Conservation (phyloP, 2,888 invertebrate genomes). For the Lasioglossum calceatum region DNA sequence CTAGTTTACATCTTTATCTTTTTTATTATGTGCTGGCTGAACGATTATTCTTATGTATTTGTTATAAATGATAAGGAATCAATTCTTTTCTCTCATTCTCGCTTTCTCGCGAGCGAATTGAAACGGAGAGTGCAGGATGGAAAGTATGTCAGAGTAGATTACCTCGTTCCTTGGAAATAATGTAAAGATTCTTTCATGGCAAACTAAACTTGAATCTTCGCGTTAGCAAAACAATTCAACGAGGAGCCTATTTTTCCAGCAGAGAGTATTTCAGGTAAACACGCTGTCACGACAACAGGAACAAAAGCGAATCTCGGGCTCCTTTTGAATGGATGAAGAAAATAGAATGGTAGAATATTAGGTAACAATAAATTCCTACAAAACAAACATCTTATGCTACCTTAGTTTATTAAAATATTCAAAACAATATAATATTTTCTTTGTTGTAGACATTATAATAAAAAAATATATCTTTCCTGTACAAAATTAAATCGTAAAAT, state of each 20-base stretch:
- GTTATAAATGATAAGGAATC: slow-evolving; percentile 17
- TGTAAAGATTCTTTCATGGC: slow-evolving; percentile 75
- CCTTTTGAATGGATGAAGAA: not conserved
- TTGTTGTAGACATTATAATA: not conserved
- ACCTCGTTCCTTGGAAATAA: slow-evolving; percentile 73
- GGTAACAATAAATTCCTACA: not conserved
- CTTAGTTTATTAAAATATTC: slow-evolving; percentile 9
- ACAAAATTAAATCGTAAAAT: not conserved
- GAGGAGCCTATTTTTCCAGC: slow-evolving; percentile 15
- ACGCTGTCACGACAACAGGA: slow-evolving; percentile 71
- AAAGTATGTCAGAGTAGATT: slow-evolving; percentile 65
- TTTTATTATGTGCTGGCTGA: not conserved
- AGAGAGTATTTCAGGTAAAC: slow-evolving; percentile 57
- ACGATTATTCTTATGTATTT: slow-evolving; percentile 11
- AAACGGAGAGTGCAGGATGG: slow-evolving; percentile 17
- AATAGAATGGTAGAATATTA: not conserved
- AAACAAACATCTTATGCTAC: not conserved
- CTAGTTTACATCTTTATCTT: not conserved
- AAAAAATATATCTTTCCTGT: not conserved
- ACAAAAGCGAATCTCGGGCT: slow-evolving; percentile 57
- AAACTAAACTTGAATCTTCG: slow-evolving; percentile 70
- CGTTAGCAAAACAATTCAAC: slow-evolving; percentile 38
- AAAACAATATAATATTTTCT: not conserved
- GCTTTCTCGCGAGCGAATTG: slow-evolving; percentile 5
- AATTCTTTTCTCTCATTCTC: slow-evolving; percentile 15